These are phyloP conservation scores for Intellagama lesueurii DNA, from an alignment of 2,797 vertebrate genomes.

Conservation along the genomic window DNA sequence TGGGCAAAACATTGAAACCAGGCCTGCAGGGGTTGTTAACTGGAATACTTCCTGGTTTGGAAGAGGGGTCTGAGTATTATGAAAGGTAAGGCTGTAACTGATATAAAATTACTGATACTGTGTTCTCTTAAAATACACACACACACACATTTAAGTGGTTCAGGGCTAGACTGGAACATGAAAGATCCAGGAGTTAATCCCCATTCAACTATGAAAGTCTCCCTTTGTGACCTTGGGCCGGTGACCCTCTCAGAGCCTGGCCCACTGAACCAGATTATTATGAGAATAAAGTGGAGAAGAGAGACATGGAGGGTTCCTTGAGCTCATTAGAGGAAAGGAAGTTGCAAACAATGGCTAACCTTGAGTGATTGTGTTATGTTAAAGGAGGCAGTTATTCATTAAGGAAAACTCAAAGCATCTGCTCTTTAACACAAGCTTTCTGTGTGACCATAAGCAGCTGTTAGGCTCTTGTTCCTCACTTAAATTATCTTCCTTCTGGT, in stretches of 20 bases:
- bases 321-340: neutral
- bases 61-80: constrained; percentile 98
- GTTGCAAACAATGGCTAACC: neutral
- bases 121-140: neutral
- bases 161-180: too few species aligned
- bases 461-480: neutral
- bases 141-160: neutral
- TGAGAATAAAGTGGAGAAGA: neutral
- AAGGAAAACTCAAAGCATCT: neutral
- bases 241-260: neutral
- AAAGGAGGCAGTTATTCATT: neutral
- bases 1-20: constrained; percentile 97
- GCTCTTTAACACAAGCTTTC: neutral
- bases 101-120: neutral
- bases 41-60: constrained; percentile 95
- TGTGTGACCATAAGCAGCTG: neutral
- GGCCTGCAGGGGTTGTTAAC: constrained; percentile 97
- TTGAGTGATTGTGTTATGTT: neutral
- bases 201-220: neutral
- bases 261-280: neutral
- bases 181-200: neutral
- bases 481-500: neutral
- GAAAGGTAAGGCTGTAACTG: constrained; percentile 86
- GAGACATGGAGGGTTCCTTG: neutral
- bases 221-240: neutral